Evolutionary conservation across 1,140 invertebrate species (phyloP), one percentile per base, ranked within the genome.

Genomic region (Luehdorfia chinensis): DNA sequence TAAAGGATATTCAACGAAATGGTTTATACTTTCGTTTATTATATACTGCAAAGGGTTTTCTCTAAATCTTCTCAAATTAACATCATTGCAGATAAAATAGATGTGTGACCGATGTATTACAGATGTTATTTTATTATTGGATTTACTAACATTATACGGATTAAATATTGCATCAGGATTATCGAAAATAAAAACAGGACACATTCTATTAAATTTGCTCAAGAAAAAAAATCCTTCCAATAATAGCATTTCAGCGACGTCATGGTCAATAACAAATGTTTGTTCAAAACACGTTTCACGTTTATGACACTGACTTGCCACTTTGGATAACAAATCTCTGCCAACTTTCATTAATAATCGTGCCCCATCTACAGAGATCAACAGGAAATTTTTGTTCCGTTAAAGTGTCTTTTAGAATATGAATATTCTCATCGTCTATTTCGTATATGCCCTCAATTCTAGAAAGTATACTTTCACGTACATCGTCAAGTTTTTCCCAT

Each of bases 171-270:
- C 60, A 43, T 74, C 68, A 14, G 84, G 63, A 39, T 84, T 76
- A 51, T 88, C 74, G 57, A 59, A 87, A 14, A 89, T 71, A 61
- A 88, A 87, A 0, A 92, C 89, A 0, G 91, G 91, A 70, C 90
- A 91, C 57, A 84, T 84, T 19, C 87, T 80, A 23, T 88, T 84
- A 65, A 90, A 91, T 55, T 87, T 87, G 60, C 91, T 91, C 2
- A 89, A 51, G 46, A 91, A 88, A 55, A 72, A 89, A 66, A 89
- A 90, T 4, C 90, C 90, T 43, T 71, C 65, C 1, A 64, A 50
- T 27, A 91, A 55, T 13, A 91, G 67, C 45, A 68, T 71, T 55
- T 90, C 88, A 1, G 90, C 89, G 8, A 85, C 76, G 47, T 89
- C 87, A 30, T 66, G 34, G 50, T 77, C 81, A 4, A 91, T 50